phyloP scores from a whole-genome alignment of 2,888 invertebrate species.

The Aspidiotus destructor region DNA sequence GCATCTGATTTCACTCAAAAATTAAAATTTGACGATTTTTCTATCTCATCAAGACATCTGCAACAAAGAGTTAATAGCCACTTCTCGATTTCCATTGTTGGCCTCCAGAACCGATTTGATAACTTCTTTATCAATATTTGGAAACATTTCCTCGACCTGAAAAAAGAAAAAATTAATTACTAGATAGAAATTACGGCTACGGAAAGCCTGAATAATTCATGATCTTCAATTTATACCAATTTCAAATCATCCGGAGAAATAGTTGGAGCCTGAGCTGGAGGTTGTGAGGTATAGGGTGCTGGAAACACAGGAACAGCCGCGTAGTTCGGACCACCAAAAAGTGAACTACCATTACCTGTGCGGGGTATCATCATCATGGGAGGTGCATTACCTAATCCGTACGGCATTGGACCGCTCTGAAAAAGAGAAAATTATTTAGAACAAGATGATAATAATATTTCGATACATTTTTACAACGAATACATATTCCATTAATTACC shows the following conservation, averaged over 20 bases:
- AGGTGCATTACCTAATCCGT: constrained; percentile 43
- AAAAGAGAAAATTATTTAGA: neutral
- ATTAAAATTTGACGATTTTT: neutral
- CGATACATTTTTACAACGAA: constrained; percentile 40
- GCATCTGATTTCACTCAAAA: neutral
- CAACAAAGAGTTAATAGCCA: constrained; percentile 78
- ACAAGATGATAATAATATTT: constrained; percentile 40
- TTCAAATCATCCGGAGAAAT: constrained; percentile 53
- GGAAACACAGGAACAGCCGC: constrained; percentile 46
- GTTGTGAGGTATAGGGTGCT: constrained; percentile 45
- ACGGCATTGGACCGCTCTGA: constrained; percentile 35
- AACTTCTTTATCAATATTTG: constrained; percentile 85
- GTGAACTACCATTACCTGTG: constrained; percentile 40
- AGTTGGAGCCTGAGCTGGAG: constrained; percentile 39
- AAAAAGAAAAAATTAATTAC: constrained; percentile 38
- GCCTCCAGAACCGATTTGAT: constrained; percentile 83
- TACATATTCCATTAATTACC: constrained; percentile 44
- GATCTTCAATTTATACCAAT: constrained; percentile 46
- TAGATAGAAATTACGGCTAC: neutral
- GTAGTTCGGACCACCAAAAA: constrained; percentile 41
- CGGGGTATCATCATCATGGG: constrained; percentile 62
- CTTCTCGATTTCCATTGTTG: constrained; percentile 79
- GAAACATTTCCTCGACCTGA: constrained; percentile 93
- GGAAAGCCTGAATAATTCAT: neutral
- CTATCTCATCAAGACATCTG: constrained; percentile 62